phyloP scores from a whole-genome alignment of 2,113 vertebrate species.

The Monarcha castaneiventris region DNA sequence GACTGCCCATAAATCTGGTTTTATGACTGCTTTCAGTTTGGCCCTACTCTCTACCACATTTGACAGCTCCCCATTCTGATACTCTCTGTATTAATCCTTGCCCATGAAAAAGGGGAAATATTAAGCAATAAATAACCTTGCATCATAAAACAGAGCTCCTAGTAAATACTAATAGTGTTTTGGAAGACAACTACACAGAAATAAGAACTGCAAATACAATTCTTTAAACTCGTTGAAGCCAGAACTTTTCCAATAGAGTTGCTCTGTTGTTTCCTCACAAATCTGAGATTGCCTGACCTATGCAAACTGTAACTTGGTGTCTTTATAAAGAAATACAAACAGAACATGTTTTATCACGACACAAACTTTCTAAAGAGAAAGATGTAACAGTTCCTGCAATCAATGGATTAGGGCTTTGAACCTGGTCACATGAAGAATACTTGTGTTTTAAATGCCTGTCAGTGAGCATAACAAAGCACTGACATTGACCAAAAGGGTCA shows the following conservation, averaged over 20 bases:
- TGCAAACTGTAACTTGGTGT: neutral
- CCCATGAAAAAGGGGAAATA: neutral
- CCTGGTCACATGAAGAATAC: neutral
- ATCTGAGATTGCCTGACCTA: neutral
- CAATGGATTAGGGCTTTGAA: neutral
- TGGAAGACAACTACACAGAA: neutral
- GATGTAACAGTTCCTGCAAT: neutral
- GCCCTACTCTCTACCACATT: neutral
- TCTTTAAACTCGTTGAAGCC: neutral
- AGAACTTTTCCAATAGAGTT: neutral
- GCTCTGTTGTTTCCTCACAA: neutral
- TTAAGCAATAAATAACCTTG: neutral
- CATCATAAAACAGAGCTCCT: neutral
- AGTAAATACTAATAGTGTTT: neutral
- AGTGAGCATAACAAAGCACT: neutral
- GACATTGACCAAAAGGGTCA: neutral
- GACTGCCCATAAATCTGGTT: neutral
- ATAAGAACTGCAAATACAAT: neutral
- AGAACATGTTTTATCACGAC: neutral
- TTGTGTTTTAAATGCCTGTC: neutral
- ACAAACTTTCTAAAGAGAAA: neutral
- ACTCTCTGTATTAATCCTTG: neutral
- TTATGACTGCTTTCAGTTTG: neutral
- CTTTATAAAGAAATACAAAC: neutral
- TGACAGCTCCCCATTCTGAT: neutral